phyloP scores from a whole-genome alignment of 2,797 vertebrate species.

The Oreonectes daqikongensis region DNA sequence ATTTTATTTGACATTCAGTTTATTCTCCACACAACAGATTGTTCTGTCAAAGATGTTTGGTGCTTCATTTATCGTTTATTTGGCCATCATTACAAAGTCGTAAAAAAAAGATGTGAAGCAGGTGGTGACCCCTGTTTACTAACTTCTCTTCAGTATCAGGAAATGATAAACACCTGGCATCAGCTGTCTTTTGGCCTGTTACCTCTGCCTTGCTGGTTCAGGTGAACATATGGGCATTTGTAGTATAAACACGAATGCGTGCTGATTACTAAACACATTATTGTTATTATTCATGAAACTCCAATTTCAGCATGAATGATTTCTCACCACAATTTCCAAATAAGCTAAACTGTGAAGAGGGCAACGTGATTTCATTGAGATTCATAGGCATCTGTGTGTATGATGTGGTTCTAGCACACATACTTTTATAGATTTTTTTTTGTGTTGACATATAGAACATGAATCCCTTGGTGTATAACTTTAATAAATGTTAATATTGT shows the following conservation, averaged over 20 bases:
- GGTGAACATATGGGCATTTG: background rate
- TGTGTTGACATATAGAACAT: no score
- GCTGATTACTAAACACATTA: background rate
- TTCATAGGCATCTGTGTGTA: background rate
- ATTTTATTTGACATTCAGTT: constrained; percentile 46
- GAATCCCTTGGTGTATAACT: background rate
- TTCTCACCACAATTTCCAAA: background rate
- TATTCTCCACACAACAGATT: constrained; percentile 38
- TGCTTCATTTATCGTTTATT: constrained; percentile 64
- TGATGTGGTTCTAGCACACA: background rate
- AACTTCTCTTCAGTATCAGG: constrained; percentile 57
- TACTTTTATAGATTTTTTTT: background rate
- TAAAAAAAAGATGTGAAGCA: constrained; percentile 64
- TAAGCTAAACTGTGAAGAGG: no score
- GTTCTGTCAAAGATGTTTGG: constrained; percentile 40
- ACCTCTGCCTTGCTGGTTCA: constrained; percentile 46
- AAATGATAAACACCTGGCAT: constrained; percentile 63
- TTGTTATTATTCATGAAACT: constrained; percentile 45
- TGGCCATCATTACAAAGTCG: constrained; percentile 50
- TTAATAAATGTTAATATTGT: background rate
- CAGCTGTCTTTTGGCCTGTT: constrained; percentile 49
- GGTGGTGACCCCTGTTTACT: constrained; percentile 58
- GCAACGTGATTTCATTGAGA: background rate
- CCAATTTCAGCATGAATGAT: background rate
- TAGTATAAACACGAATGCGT: background rate